Conservation (phyloP, 2,888 invertebrate genomes). For the Archips xylosteana region DNA sequence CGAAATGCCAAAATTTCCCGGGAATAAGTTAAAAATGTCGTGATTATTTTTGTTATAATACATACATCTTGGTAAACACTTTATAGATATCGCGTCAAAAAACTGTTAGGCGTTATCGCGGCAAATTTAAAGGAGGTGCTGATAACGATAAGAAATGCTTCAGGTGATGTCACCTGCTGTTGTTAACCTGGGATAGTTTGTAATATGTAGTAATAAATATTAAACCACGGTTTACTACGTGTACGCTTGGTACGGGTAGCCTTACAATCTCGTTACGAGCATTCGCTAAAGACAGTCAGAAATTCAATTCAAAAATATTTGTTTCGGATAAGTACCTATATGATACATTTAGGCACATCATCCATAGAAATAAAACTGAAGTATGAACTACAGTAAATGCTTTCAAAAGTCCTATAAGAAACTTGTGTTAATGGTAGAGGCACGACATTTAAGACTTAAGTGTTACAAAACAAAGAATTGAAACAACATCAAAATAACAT, state of each 20-base stretch:
- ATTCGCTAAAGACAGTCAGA: no score
- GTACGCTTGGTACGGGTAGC: no score
- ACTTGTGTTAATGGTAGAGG: no score
- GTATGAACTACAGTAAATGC: no score
- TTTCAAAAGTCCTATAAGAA: no score
- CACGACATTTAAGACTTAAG: no score
- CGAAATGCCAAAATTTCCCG: not conserved
- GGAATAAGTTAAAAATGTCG: not conserved
- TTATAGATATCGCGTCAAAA: slow-evolving; percentile 26
- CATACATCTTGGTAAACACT: slow-evolving; percentile 19
- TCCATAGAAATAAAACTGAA: no score
- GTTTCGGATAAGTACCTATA: no score
- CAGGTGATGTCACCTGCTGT: slow-evolving; percentile 41
- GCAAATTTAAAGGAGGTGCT: slow-evolving; percentile 22
- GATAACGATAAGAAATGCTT: slow-evolving; percentile 37
- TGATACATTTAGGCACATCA: no score
- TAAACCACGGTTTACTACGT: not conserved
- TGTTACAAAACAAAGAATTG: not conserved
- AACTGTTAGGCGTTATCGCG: slow-evolving; percentile 26
- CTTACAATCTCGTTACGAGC: no score
- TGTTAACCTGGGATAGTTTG: slow-evolving; percentile 17
- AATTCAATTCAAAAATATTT: no score
- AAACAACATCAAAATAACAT: slow-evolving; percentile 2
- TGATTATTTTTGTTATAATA: slow-evolving; percentile 23
- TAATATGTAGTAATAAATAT: not conserved